Percentiles rank a stretch among this genome's conserved stretches.
Evolutionary conservation across 1,140 invertebrate genomes (phyloP).

Genomic region (Drosophila santomea): DNA sequence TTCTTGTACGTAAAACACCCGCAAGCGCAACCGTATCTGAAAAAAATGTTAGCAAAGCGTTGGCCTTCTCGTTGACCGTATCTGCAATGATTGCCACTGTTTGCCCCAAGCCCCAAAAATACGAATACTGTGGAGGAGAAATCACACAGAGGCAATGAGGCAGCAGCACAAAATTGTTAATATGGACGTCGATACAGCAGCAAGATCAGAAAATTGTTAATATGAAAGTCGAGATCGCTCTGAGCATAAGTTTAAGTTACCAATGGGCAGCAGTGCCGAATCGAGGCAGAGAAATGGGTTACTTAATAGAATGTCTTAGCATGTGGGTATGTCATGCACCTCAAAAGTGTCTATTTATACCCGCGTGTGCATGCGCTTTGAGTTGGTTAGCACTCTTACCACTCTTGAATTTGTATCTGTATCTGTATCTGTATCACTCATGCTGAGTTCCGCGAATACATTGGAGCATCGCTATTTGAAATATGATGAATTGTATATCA

Average conservation of each 20-base stretch:
- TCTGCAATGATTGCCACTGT: conserved; percentile 34
- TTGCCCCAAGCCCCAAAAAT: conserved; percentile 32
- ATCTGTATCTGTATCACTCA: conserved; percentile 13
- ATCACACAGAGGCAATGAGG: conserved; percentile 53
- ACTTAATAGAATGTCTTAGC: conserved; percentile 44
- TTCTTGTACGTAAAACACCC: conserved; percentile 49
- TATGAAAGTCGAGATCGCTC: conserved; percentile 73
- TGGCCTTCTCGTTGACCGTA: conserved; percentile 3
- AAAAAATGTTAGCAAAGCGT: conserved; percentile 12
- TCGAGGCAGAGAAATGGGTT: conserved; percentile 21
- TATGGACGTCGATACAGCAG: conserved; percentile 59
- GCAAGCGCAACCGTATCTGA: conserved; percentile 54
- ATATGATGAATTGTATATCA: no score
- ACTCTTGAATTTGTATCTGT: conserved; percentile 1
- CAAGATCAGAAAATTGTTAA: conserved; percentile 49
- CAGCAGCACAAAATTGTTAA: conserved; percentile 45
- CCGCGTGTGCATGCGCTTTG: conserved; percentile 6
- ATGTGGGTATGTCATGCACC: conserved; percentile 34
- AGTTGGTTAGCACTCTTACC: not conserved
- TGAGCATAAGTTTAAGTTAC: conserved; percentile 28
- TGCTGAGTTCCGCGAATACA: conserved; percentile 20
- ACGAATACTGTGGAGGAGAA: conserved; percentile 22
- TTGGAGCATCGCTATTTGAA: not conserved
- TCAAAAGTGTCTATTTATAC: conserved; percentile 40
- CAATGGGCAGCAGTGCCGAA: conserved; percentile 14